These are phyloP conservation scores for Riparia riparia DNA, from an alignment of 2,113 vertebrate species.

Conservation along the genomic window DNA sequence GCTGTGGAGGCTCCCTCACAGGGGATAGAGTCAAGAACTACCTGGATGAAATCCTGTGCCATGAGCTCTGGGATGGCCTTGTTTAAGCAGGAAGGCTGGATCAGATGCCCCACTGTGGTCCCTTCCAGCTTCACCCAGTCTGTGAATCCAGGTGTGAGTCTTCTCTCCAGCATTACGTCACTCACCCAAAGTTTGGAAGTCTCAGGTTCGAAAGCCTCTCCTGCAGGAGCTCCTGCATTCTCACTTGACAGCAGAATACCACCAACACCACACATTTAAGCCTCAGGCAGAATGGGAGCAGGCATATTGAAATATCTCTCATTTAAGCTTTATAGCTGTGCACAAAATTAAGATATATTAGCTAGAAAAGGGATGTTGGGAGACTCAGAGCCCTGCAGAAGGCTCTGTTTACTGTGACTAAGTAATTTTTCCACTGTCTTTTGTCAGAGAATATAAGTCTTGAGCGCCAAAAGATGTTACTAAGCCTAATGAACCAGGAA, in stretches of 20 bases:
- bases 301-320: background rate
- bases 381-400: background rate
- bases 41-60: background rate
- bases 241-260: background rate
- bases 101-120: background rate
- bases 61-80: background rate
- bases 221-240: background rate
- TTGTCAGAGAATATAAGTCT: background rate
- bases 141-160: background rate
- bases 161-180: background rate
- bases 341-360: background rate
- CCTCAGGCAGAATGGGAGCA: background rate
- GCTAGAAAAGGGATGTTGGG: background rate
- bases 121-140: background rate
- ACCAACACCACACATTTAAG: background rate
- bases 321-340: background rate
- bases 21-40: background rate
- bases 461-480: background rate
- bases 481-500: background rate
- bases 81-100: background rate
- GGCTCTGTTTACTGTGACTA: background rate
- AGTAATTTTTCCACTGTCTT: background rate
- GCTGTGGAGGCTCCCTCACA: fast-evolving
- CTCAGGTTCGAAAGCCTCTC: background rate
- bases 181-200: background rate